Evolutionary conservation across 2,113 vertebrate genomes (phyloP).

Genomic region (Nanorana parkeri): DNA sequence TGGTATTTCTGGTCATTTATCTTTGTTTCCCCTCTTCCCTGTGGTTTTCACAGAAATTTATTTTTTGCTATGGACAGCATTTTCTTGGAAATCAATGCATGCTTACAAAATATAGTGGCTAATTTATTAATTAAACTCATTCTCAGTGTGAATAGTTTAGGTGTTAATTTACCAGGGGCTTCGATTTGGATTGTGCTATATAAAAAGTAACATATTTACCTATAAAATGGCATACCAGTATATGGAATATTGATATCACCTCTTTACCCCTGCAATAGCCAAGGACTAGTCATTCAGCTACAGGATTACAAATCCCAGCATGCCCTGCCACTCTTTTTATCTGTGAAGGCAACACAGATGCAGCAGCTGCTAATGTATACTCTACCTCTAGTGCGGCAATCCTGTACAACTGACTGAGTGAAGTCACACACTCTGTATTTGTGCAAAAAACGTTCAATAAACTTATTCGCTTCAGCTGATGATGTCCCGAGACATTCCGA

Average conservation of each 20-base stretch:
- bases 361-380: too few species aligned
- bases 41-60: constrained; percentile 2
- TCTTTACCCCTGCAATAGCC: too few species aligned
- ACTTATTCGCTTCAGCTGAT: constrained; percentile 77
- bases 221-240: too few species aligned
- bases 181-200: not conserved
- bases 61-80: not conserved
- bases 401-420: constrained; percentile 79
- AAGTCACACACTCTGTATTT: constrained; percentile 86
- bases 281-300: too few species aligned
- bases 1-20: not conserved
- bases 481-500: constrained; percentile 83
- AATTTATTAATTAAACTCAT: not conserved
- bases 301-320: too few species aligned
- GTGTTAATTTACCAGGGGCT: not conserved
- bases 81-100: constrained; percentile 13
- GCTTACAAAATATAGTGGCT: not conserved
- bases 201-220: not conserved
- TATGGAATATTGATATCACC: too few species aligned
- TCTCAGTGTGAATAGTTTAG: constrained; percentile 4
- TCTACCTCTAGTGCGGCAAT: constrained; percentile 81
- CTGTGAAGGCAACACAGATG: too few species aligned
- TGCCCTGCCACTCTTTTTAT: too few species aligned
- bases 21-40: not conserved
- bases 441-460: constrained; percentile 87